These are phyloP conservation scores for Syndactyla subalaris DNA, from an alignment of 2,797 vertebrate genomes.

Conservation along the genomic window DNA sequence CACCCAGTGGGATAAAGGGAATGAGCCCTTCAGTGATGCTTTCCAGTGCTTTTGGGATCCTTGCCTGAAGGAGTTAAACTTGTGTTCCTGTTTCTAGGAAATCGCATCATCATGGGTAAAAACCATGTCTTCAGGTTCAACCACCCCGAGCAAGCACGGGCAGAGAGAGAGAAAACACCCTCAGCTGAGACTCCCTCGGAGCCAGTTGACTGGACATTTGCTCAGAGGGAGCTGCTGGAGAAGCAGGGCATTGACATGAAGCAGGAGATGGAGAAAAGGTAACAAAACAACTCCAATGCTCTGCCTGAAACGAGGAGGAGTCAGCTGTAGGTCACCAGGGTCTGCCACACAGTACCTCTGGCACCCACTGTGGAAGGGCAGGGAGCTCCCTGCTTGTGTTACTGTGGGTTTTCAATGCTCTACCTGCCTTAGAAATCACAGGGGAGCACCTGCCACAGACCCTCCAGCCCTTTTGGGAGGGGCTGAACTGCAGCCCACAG, in stretches of 20 bases:
- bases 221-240: slow-evolving; percentile 96
- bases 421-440: neutral
- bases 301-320: neutral
- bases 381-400: neutral
- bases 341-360: neutral
- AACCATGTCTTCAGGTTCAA: slow-evolving; percentile 99
- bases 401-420: neutral
- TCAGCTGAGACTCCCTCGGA: slow-evolving; percentile 96
- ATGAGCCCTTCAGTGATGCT: neutral
- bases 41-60: neutral
- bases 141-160: slow-evolving; percentile 97
- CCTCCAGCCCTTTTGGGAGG: neutral
- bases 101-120: slow-evolving; percentile 99
- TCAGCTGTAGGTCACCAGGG: neutral
- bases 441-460: neutral
- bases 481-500: neutral
- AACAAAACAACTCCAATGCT: neutral
- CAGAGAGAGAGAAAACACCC: slow-evolving; percentile 96
- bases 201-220: slow-evolving; percentile 98
- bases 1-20: neutral
- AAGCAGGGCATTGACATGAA: slow-evolving; percentile 99
- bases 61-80: neutral
- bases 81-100: slow-evolving; percentile 80
- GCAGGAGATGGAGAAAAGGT: slow-evolving; percentile 99
- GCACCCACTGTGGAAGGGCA: neutral